A percentile compares a stretch with the other conserved stretches of the same genome.
phyloP scores from a whole-genome alignment of 1,140 invertebrate genomes.

The Zaprionus lachaisei region DNA sequence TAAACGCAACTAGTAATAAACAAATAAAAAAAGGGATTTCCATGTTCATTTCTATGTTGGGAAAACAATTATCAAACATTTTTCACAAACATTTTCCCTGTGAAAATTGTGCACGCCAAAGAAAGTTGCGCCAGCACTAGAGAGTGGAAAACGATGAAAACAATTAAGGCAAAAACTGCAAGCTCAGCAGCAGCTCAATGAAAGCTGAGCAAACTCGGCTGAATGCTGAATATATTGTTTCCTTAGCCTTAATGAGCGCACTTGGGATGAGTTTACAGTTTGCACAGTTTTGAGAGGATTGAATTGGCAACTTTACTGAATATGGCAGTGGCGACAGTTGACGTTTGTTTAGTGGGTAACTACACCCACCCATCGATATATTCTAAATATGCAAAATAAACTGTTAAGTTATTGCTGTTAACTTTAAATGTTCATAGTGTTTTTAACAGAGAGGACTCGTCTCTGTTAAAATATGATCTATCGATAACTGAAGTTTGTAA shows the following conservation, averaged over 20 bases:
- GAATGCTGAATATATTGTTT: slow-evolving; percentile 14
- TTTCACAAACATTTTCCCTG: slow-evolving; percentile 48
- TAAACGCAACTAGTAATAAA: neutral
- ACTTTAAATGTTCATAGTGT: too few relatives aligned
- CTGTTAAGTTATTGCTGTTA: too few relatives aligned
- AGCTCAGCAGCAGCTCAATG: slow-evolving; percentile 27
- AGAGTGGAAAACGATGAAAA: slow-evolving; percentile 44
- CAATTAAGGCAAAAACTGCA: slow-evolving; percentile 66
- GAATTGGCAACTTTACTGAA: neutral
- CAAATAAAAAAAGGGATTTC: slow-evolving; percentile 15
- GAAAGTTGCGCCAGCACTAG: slow-evolving; percentile 55
- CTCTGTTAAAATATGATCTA: too few relatives aligned
- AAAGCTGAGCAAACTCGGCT: slow-evolving; percentile 46
- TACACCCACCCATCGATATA: too few relatives aligned
- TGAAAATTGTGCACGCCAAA: slow-evolving; percentile 51
- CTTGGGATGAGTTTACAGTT: slow-evolving; percentile 19
- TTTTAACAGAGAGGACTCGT: too few relatives aligned
- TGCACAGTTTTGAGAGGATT: neutral
- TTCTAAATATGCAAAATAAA: too few relatives aligned
- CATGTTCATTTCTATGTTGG: slow-evolving; percentile 17
- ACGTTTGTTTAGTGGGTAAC: too few relatives aligned
- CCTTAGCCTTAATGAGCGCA: slow-evolving; percentile 43
- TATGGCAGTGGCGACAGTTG: too few relatives aligned
- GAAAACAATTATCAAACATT: slow-evolving; percentile 34
- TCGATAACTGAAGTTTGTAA: too few relatives aligned